Percentiles rank a stretch among this genome's conserved stretches.
phyloP scores from a whole-genome alignment of 2,888 invertebrate genomes.

The Dynastes tityus region DNA sequence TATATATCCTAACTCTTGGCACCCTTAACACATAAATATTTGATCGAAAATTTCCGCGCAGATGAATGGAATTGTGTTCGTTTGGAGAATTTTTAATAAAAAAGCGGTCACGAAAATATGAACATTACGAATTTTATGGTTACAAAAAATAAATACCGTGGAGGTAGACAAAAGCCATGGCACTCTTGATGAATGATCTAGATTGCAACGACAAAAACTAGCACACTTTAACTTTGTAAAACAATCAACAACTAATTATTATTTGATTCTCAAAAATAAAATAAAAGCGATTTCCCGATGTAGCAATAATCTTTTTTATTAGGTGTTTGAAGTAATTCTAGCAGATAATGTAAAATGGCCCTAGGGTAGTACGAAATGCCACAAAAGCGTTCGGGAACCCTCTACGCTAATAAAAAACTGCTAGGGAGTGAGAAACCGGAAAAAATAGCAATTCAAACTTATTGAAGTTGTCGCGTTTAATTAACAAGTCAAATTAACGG shows the following conservation, averaged over 20 bases:
- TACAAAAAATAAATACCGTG: constrained; percentile 30
- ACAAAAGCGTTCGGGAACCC: constrained; percentile 28
- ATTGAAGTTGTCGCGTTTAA: constrained; percentile 42
- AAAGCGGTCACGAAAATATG: neutral
- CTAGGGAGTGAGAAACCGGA: constrained; percentile 23
- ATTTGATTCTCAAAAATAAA: constrained; percentile 12
- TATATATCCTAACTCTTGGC: constrained; percentile 18
- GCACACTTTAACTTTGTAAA: neutral
- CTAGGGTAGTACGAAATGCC: constrained; percentile 40
- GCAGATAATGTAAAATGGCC: constrained; percentile 43
- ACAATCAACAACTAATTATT: constrained; percentile 21
- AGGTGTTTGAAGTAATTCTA: constrained; percentile 41
- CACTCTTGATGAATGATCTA: constrained; percentile 38
- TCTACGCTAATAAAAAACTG: constrained; percentile 40
- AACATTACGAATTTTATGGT: constrained; percentile 33
- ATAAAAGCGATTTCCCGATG: constrained; percentile 35
- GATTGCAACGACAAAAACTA: constrained; percentile 18
- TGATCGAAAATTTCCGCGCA: constrained; percentile 12
- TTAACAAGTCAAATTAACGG: constrained; percentile 38
- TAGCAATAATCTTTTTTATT: constrained; percentile 34
- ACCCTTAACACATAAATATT: constrained; percentile 26
- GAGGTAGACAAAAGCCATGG: constrained; percentile 30
- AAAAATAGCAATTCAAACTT: constrained; percentile 40
- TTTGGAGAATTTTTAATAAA: neutral
- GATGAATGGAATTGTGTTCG: too few species aligned